phyloP scores from a whole-genome alignment of 2,113 vertebrate species.

The pig (Sus scrofa) region DNA sequence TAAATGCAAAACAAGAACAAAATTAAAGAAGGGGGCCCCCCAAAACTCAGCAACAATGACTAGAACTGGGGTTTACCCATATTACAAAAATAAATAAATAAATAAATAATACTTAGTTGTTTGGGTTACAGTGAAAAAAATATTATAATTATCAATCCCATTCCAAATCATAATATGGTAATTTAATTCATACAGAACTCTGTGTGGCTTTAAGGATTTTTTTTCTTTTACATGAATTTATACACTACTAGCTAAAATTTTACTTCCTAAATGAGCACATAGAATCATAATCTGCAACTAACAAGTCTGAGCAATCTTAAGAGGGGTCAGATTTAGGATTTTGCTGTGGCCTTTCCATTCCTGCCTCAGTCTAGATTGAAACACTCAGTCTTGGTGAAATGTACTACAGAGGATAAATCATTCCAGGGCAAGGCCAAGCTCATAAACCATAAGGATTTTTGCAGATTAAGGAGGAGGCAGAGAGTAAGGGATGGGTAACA shows the following conservation, averaged over 20 bases:
- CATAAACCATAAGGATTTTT: neutral
- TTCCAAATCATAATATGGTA: neutral
- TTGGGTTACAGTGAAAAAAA: neutral
- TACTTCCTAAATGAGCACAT: neutral
- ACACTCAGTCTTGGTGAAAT: neutral
- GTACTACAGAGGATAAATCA: neutral
- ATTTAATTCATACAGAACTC: neutral
- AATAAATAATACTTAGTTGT: neutral
- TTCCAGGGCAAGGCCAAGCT: neutral
- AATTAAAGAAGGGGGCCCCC: neutral
- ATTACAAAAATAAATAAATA: neutral
- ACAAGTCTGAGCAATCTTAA: neutral
- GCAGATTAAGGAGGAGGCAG: neutral
- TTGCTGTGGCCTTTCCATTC: neutral
- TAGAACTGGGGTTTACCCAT: neutral
- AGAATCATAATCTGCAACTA: neutral
- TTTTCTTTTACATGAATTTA: neutral
- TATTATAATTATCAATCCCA: neutral
- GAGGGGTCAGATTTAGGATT: neutral
- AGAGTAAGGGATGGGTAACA: rapidly evolving
- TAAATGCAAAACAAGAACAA: neutral
- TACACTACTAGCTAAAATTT: neutral
- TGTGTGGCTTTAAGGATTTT: neutral
- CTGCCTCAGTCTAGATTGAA: neutral
- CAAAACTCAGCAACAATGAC: neutral